A percentile compares a stretch with the other conserved stretches of the same genome.
These are phyloP conservation scores for Coluber constrictor DNA, from an alignment of 2,797 vertebrate genomes.

Conservation along the genomic window DNA sequence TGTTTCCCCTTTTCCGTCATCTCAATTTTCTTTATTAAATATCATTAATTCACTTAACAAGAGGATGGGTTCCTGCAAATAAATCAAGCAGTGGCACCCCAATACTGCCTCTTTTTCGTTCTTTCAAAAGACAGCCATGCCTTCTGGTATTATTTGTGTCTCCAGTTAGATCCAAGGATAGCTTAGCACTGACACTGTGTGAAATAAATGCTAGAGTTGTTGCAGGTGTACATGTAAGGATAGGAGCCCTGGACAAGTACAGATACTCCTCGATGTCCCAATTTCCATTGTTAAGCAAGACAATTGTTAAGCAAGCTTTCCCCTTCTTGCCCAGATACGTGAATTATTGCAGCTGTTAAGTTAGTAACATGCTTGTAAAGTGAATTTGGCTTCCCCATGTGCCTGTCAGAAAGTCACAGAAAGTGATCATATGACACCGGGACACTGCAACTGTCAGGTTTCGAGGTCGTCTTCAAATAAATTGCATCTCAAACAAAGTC, in stretches of 20 bases:
- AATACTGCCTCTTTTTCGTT: neutral
- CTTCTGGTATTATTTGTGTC: neutral
- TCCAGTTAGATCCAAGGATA: neutral
- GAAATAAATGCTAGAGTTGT: neutral
- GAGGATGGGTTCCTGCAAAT: neutral
- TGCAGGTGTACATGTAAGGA: neutral
- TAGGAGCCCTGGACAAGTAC: neutral
- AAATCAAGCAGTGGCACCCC: conserved; percentile 7
- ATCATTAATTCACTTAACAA: conserved; percentile 16
- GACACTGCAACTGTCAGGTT: no score
- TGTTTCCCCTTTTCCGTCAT: neutral
- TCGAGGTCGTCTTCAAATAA: no score
- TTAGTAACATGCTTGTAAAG: neutral
- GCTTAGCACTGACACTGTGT: neutral
- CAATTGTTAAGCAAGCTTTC: neutral
- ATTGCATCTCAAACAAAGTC: no score
- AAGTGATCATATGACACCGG: neutral
- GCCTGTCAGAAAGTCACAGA: neutral
- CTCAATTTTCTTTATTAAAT: conserved; percentile 29
- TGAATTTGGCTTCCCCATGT: neutral
- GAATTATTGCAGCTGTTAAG: neutral
- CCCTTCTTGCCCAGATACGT: neutral
- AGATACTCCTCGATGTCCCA: neutral
- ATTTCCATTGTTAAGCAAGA: neutral
- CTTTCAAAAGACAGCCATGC: neutral